Evolutionary conservation across 2,797 vertebrate genomes (phyloP).

Genomic region (Cirrhinus mrigala): DNA sequence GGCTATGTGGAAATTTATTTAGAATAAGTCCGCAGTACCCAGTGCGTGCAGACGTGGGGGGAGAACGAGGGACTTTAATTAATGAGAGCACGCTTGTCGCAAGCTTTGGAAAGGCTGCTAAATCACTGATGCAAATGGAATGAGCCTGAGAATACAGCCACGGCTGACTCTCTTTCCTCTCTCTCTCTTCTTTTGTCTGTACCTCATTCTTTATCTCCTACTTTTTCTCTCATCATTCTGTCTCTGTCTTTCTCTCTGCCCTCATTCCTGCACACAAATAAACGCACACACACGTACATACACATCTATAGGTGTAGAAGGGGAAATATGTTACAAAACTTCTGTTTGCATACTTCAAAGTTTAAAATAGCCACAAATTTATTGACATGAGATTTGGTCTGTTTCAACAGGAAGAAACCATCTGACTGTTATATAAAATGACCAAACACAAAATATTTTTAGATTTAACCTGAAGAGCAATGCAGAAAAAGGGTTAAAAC

Average conservation of each 20-base stretch:
- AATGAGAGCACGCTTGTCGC: conserved; percentile 65
- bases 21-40: conserved; percentile 61
- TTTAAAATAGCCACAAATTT: neutral
- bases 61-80: conserved; percentile 61
- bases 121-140: conserved; percentile 65
- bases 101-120: conserved; percentile 60
- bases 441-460: neutral
- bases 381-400: neutral
- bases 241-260: conserved; percentile 36
- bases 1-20: conserved; percentile 61
- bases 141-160: conserved; percentile 50
- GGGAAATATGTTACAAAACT: neutral
- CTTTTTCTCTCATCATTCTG: conserved; percentile 39
- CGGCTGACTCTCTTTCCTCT: neutral
- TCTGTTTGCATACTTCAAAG: neutral
- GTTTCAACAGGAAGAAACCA: neutral
- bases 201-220: conserved; percentile 39
- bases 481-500: too few relatives aligned
- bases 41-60: conserved; percentile 37
- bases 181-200: conserved; percentile 7
- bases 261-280: conserved; percentile 16
- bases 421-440: neutral
- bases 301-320: neutral
- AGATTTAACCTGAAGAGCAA: neutral
- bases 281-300: neutral